Conservation (phyloP, 1,140 invertebrate genomes). For the Lanistes nyassanus region DNA sequence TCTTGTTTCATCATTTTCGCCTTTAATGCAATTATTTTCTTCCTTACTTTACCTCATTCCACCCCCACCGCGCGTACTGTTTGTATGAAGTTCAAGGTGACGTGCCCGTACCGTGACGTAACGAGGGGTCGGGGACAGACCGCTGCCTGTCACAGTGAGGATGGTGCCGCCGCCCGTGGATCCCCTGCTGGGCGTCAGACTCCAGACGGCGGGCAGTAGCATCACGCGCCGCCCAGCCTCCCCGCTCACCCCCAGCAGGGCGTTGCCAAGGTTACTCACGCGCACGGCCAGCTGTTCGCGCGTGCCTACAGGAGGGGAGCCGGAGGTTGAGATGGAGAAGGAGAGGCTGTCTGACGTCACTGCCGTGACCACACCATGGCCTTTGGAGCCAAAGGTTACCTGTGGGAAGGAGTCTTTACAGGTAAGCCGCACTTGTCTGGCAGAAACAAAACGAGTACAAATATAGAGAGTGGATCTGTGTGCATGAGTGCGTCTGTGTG, state of each 20-base stretch:
- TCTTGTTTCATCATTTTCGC: background rate
- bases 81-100: background rate
- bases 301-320: constrained; percentile 14
- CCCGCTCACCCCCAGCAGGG: constrained; percentile 27
- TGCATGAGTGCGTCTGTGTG: background rate
- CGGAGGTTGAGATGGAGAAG: constrained; percentile 29
- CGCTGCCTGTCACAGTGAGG: constrained; percentile 41
- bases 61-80: background rate
- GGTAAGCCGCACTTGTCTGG: background rate
- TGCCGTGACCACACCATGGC: constrained; percentile 19
- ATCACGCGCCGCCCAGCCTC: constrained; percentile 30
- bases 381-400: too few relatives aligned
- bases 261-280: constrained; percentile 44
- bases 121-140: constrained; percentile 21
- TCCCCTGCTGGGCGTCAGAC: constrained; percentile 35
- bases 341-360: background rate
- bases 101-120: constrained; percentile 30
- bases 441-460: background rate
- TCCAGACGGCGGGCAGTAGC: constrained; percentile 37
- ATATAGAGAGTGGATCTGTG: background rate
- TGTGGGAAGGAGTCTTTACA: background rate
- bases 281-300: constrained; percentile 31
- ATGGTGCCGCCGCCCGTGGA: constrained; percentile 41
- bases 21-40: too few relatives aligned
- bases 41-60: too few relatives aligned